Percentiles rank a stretch among this genome's conserved stretches.
Evolutionary conservation across 2,797 vertebrate genomes (phyloP).

Genomic region (Myotis daubentonii): DNA sequence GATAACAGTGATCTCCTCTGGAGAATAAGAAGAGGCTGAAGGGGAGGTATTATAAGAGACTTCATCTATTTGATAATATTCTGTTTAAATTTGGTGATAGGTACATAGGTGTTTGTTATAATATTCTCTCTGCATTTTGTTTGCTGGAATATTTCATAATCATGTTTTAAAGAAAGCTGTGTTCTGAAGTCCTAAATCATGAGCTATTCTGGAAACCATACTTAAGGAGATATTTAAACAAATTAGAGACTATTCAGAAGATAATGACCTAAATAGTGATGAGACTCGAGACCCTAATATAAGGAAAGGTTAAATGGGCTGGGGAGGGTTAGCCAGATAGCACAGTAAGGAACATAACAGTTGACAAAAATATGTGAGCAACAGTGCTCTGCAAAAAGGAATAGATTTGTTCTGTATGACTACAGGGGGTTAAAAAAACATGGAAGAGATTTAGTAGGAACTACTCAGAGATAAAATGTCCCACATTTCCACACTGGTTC

Average conservation of each 20-base stretch:
- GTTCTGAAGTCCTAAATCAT: not conserved
- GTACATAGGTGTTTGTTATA: not conserved
- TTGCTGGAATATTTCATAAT: not conserved
- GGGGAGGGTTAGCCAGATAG: not conserved
- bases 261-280: not conserved
- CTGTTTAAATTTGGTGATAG: conserved; percentile 1
- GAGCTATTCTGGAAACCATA: not conserved
- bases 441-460: not conserved
- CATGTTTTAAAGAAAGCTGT: not conserved
- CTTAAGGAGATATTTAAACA: not conserved
- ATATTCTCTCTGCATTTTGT: not conserved
- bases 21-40: not conserved
- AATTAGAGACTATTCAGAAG: not conserved
- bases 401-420: not conserved
- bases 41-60: not conserved
- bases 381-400: not conserved
- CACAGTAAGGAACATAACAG: not conserved
- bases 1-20: not conserved
- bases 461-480: not conserved
- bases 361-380: not conserved
- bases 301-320: not conserved
- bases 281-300: not conserved
- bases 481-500: not conserved
- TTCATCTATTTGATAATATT: not conserved
- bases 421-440: not conserved